These are phyloP conservation scores for Irena cyanogastra DNA, from an alignment of 2,113 vertebrate species.

Conservation along the genomic window DNA sequence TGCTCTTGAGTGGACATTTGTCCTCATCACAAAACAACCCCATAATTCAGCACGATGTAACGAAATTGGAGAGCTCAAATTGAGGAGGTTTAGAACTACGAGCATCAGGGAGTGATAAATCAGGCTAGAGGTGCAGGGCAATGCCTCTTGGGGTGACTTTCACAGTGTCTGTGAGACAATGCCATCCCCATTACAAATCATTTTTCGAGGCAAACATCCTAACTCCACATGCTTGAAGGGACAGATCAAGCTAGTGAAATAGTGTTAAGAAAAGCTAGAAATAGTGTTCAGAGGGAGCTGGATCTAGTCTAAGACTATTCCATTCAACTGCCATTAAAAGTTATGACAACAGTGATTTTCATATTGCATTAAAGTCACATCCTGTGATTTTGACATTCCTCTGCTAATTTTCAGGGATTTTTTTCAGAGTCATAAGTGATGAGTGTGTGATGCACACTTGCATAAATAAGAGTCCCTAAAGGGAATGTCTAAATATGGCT, in stretches of 20 bases:
- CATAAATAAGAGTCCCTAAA: background rate
- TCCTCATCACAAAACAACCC: constrained; percentile 37
- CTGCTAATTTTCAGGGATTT: background rate
- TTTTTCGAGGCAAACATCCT: background rate
- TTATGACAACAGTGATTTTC: background rate
- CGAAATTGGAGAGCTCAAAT: constrained; percentile 31
- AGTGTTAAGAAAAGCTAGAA: background rate
- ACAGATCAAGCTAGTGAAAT: background rate
- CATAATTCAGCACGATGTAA: constrained; percentile 21
- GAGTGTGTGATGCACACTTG: background rate
- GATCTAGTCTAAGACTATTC: background rate
- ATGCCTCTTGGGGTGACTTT: constrained; percentile 31
- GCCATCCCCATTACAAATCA: constrained; percentile 41
- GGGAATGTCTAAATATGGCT: background rate
- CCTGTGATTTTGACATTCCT: background rate
- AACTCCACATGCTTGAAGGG: background rate
- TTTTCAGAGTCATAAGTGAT: background rate
- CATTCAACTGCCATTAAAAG: background rate
- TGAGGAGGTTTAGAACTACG: background rate
- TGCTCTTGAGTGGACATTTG: constrained; percentile 43
- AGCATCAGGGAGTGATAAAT: constrained; percentile 44
- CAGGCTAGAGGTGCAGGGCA: constrained; percentile 22
- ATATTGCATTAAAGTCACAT: background rate
- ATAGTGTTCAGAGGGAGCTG: background rate
- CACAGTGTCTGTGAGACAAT: constrained; percentile 23